Evolutionary conservation across 2,113 vertebrate genomes (phyloP), one percentile per base, ranked within the genome.

Genomic region (Circaetus cinerascens): DNA sequence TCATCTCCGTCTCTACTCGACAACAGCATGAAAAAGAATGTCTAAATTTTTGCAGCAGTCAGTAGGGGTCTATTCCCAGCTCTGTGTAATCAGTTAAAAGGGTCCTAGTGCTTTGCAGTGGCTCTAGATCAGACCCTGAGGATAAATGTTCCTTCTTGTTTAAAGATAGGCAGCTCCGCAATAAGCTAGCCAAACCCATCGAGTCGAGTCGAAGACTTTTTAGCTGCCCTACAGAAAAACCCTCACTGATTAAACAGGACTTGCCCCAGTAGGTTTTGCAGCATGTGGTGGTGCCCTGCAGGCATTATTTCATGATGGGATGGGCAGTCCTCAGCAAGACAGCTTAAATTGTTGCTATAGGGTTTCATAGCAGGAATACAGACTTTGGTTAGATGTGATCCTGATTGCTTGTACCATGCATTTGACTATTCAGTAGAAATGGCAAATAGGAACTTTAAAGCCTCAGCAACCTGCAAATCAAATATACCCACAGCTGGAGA

Each of bases 361-460:
- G 26, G 4, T 62, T 84, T 81, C 73, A 46, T 41, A 76, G 36
- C 66, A 76, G 90, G 29, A 64, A 19, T 15, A 62, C 3, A 34
- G 40, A 14, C 7, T 43, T 60, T 0, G 0, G 25, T 22, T 66
- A 59, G 45, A 71, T 43, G 43, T n/a, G n/a, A 38, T 55, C 51
- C 63, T 66, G 51, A n/a, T 76, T 66, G 63, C 36, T 75, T 19
- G 18, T 56, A 48, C 43, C 50, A 57, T 29, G 7, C 26, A 15
- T 91, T 83, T 79, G 30, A 41, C 45, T 90, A 1, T 38, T 43
- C 43, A 48, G 26, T 8, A 59, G 26, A 81, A 82, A 59, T 2
- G 14, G 53, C 38, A 86, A 85, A 68, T 13, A 46, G 40, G 10
- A 79, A 85, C 32, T 82, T 71, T 20, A 64, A 89, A 63, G 22